A percentile compares a stretch with the other conserved stretches of the same genome.
Evolutionary conservation across 2,888 invertebrate genomes (phyloP).

Genomic region (Platypus cylindrus): DNA sequence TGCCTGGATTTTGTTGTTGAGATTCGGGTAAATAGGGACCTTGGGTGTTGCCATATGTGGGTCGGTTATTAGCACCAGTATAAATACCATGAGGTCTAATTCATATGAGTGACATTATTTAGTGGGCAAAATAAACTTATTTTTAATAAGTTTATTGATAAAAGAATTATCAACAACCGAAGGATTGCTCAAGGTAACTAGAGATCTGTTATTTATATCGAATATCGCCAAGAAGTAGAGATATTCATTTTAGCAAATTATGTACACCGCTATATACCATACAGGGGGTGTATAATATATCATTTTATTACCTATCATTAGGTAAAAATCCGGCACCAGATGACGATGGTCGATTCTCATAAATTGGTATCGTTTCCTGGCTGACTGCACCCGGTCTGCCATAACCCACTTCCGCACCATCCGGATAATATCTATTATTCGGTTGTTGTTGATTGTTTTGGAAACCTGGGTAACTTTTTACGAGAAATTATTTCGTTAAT

Average conservation of each 20-base stretch:
- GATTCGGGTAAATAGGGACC: conserved; percentile 8
- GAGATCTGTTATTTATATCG: too few relatives aligned
- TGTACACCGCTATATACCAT: neutral
- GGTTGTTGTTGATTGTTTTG: too few relatives aligned
- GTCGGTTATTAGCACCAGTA: conserved; percentile 18
- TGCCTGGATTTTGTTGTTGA: conserved; percentile 16
- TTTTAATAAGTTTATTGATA: too few relatives aligned
- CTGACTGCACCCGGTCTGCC: conserved; percentile 7
- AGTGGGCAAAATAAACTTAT: too few relatives aligned
- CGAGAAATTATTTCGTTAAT: too few relatives aligned
- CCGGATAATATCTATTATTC: too few relatives aligned
- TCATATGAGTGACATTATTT: conserved; percentile 5
- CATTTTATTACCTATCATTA: conserved; percentile 5
- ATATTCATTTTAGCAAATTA: too few relatives aligned
- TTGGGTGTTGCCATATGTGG: conserved; percentile 17
- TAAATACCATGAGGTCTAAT: conserved; percentile 25
- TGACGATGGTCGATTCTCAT: conserved; percentile 6
- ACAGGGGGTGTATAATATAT: neutral
- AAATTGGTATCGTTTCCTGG: conserved; percentile 5
- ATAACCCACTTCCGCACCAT: too few relatives aligned
- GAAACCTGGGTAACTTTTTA: too few relatives aligned
- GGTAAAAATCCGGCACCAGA: conserved; percentile 8
- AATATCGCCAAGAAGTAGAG: too few relatives aligned
- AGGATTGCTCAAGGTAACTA: too few relatives aligned
- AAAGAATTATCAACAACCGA: too few relatives aligned